Evolutionary conservation across 2,113 vertebrate genomes (phyloP), one percentile per base, ranked within the genome.

Genomic region (Aegypius monachus): DNA sequence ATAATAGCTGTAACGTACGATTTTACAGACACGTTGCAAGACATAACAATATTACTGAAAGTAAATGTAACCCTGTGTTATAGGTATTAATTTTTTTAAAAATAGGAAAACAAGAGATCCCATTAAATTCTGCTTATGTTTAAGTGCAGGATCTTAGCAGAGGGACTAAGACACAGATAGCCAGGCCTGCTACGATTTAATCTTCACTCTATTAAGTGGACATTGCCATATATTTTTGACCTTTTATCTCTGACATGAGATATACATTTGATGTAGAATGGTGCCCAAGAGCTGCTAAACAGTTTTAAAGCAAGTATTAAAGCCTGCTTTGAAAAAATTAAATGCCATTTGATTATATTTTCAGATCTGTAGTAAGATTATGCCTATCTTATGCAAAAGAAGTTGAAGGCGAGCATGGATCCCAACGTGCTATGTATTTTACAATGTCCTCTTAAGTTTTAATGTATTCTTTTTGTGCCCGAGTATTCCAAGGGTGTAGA

Each of bases 281-380:
- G 2, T 80, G 21, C 2, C 20, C 47, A 80, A 52, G 27, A 88
- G 55, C 27, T 95, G n/a, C 26, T 96, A 90, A 95, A 90, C 52
- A 97, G 19, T 66, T 94, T 38, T 74, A 89, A 94, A 95, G 27
- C 14, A 7, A 86, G 43, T 26, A 88, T 81, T 94, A 90, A 87
- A 97, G 19, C 6, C 18, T 31, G 2, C 17, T 95, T 91, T 25
- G 27, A 62, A 94, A 81, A 71, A 78, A 55, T 38, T 38, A 81
- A 75, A 38, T 18, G 10, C 6, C 78, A 55, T 65, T 79, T 88
- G 19, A 80, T 75, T 31, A 18, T 80, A 65, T 87, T 94, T 96
- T 97, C 18, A 81, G 8, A 67, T 93, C 29, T 72, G 7, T 73
- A 59, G 71, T 79, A 85, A 70, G 40, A 52, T 77, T 95, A 65